Conservation (phyloP, 2,113 vertebrate genomes). For the Corythornis cristatus region DNA sequence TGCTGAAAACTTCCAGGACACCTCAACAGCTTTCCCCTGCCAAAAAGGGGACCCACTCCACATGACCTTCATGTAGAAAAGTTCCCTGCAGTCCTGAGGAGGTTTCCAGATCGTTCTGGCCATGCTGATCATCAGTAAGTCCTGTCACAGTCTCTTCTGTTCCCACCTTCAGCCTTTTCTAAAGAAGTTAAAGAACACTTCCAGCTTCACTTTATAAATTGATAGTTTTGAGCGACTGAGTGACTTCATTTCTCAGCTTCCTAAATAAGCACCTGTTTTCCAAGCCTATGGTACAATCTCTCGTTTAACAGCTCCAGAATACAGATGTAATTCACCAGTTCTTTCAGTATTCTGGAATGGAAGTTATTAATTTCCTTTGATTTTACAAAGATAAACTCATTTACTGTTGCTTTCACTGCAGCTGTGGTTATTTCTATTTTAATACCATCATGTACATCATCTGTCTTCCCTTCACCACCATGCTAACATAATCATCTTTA, state of each 20-base stretch:
- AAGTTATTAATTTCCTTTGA: not conserved
- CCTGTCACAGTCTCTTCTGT: not conserved
- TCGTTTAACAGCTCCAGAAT: not conserved
- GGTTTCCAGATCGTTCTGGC: not conserved
- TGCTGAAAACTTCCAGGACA: not conserved
- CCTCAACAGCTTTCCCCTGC: not conserved
- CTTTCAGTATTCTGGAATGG: not conserved
- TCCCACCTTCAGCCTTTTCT: no score
- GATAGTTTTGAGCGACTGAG: not conserved
- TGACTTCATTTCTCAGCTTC: not conserved
- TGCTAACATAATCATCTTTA: not conserved
- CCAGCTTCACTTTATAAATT: not conserved
- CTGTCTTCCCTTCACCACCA: not conserved
- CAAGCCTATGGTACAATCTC: not conserved
- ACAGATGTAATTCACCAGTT: not conserved
- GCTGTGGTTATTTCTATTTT: not conserved
- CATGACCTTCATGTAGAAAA: not conserved
- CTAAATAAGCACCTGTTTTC: not conserved
- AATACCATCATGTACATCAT: not conserved
- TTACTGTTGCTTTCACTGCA: not conserved
- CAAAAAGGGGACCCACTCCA: not conserved
- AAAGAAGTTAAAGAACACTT: not conserved
- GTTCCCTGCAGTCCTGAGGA: not conserved
- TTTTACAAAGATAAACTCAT: constrained; percentile 17
- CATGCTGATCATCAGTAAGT: rapidly evolving